Evolutionary conservation across 2,797 vertebrate genomes (phyloP).

Genomic region (Eulemur coronatus): DNA sequence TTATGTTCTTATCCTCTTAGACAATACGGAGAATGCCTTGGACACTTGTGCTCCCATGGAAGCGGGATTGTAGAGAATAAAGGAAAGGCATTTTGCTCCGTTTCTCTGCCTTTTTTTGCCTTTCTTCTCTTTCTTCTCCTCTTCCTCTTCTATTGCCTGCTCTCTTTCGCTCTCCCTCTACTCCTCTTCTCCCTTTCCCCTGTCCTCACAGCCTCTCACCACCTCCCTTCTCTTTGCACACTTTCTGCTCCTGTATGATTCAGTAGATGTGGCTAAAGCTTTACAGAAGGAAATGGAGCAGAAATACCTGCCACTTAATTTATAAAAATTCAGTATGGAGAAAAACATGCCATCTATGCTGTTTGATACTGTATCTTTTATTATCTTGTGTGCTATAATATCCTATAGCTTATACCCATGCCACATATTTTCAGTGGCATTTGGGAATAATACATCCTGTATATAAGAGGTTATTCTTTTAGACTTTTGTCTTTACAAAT

Average conservation of each 20-base stretch:
- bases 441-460: not conserved
- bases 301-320: not conserved
- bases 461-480: not conserved
- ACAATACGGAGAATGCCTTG: no score
- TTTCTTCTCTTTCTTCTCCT: not conserved
- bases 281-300: not conserved
- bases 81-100: not conserved
- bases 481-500: not conserved
- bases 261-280: not conserved
- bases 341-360: not conserved
- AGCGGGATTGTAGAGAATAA: not conserved
- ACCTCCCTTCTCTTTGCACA: not conserved
- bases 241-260: not conserved
- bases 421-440: not conserved
- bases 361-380: not conserved
- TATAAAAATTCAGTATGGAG: not conserved
- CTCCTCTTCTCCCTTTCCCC: no score
- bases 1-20: not conserved
- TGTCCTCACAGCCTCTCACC: accelerated
- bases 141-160: no score
- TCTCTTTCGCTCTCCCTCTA: not conserved
- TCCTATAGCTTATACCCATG: not conserved
- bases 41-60: no score
- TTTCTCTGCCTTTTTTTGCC: not conserved
- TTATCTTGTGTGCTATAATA: not conserved